Conservation (phyloP, 1,140 invertebrate genomes). For the Zophobas morio region DNA sequence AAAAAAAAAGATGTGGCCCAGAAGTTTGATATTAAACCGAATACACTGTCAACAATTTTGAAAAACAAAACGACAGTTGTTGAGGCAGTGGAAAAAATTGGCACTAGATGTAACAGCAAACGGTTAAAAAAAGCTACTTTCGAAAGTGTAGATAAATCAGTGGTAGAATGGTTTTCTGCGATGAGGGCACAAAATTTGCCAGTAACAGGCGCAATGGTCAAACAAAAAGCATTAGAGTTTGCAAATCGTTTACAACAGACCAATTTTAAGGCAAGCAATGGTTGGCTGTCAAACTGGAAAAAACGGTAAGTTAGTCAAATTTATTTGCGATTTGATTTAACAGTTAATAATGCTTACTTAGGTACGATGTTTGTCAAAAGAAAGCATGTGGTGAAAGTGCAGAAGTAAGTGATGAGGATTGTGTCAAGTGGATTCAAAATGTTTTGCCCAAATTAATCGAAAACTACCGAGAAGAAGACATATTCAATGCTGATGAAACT, state of each 20-base stretch:
- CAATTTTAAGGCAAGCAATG: slow-evolving; percentile 54
- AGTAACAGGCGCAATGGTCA: slow-evolving; percentile 50
- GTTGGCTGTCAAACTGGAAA: slow-evolving; percentile 53
- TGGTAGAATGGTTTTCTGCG: slow-evolving; percentile 53
- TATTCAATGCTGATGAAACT: slow-evolving; percentile 69
- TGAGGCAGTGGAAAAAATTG: slow-evolving; percentile 48
- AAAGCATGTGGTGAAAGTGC: slow-evolving; percentile 41
- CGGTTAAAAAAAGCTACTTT: slow-evolving; percentile 50
- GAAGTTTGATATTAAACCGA: slow-evolving; percentile 52
- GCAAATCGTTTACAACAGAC: slow-evolving; percentile 26
- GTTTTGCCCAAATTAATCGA: slow-evolving; percentile 40
- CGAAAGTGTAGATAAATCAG: slow-evolving; percentile 51
- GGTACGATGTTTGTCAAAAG: slow-evolving; percentile 24
- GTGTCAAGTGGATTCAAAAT: slow-evolving; percentile 14
- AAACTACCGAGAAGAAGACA: slow-evolving; percentile 59
- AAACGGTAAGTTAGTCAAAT: slow-evolving; percentile 8
- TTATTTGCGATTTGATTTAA: too few relatives aligned
- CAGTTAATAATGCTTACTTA: too few relatives aligned
- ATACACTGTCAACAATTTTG: slow-evolving; percentile 53
- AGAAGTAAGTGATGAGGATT: slow-evolving; percentile 17
- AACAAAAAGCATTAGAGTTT: slow-evolving; percentile 55
- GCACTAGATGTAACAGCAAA: slow-evolving; percentile 23
- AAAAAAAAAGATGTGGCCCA: slow-evolving; percentile 55
- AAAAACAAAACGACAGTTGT: slow-evolving; percentile 51
- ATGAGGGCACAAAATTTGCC: slow-evolving; percentile 49